phyloP scores from a whole-genome alignment of 1,140 invertebrate species.

The Parasteatoda tepidariorum region DNA sequence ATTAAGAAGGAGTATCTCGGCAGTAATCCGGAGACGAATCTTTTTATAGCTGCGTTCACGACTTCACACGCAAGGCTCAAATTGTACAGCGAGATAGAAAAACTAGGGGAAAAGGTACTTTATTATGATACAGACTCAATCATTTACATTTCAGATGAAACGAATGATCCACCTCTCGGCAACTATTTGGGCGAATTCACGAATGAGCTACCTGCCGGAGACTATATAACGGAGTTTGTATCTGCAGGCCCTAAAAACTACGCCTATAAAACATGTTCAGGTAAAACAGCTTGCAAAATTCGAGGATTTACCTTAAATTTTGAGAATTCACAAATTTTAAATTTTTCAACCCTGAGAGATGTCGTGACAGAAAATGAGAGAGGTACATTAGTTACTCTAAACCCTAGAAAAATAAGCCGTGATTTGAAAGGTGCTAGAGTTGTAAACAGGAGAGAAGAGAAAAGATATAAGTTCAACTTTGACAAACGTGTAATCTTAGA shows the following conservation, averaged over 20 bases:
- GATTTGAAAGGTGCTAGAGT: background rate
- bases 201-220: background rate
- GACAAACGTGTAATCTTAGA: background rate
- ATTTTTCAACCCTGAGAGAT: background rate
- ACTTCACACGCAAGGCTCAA: no score
- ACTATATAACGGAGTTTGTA: background rate
- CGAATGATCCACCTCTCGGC: background rate
- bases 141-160: background rate
- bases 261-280: background rate
- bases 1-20: background rate
- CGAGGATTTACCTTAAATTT: background rate
- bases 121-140: conserved; percentile 4
- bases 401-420: background rate
- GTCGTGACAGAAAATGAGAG: background rate
- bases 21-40: background rate
- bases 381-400: background rate
- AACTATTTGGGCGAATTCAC: background rate
- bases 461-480: background rate
- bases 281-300: conserved; percentile 4
- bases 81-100: background rate
- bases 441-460: background rate
- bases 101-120: background rate
- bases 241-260: conserved; percentile 1
- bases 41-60: background rate
- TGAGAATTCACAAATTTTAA: background rate